Percentiles rank a stretch among this genome's conserved stretches.
phyloP scores from a whole-genome alignment of 2,888 invertebrate species.

The Sminthurinus aureus region DNA sequence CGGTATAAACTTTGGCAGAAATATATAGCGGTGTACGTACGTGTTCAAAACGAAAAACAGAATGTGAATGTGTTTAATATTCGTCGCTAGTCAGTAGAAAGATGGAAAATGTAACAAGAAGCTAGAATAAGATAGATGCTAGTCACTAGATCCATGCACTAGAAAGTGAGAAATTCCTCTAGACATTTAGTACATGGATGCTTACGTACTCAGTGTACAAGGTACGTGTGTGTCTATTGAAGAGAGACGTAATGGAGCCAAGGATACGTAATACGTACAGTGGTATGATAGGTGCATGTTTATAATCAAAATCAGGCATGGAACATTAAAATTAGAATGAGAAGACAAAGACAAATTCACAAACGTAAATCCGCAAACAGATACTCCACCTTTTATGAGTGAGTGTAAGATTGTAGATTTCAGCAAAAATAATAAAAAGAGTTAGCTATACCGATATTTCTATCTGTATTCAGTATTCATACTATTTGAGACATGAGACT shows the following conservation, averaged over 20 bases:
- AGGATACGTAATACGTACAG: slow-evolving; percentile 20
- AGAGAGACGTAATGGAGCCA: slow-evolving; percentile 37
- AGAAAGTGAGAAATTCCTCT: not conserved
- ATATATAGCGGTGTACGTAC: too few species aligned
- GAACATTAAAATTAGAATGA: not conserved
- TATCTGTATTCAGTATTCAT: not conserved
- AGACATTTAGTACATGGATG: not conserved
- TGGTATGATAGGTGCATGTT: not conserved
- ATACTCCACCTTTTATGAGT: too few species aligned
- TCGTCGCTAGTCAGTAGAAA: too few species aligned
- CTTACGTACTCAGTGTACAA: too few species aligned
- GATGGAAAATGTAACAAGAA: not conserved
- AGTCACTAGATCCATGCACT: not conserved
- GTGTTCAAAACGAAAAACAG: too few species aligned
- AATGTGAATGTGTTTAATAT: too few species aligned
- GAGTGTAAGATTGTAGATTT: too few species aligned
- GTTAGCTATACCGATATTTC: not conserved
- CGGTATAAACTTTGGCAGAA: too few species aligned
- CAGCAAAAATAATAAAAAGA: too few species aligned
- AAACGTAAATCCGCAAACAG: not conserved
- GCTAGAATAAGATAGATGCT: not conserved
- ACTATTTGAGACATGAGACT: slow-evolving; percentile 14
- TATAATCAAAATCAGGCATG: not conserved
- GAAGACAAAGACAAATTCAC: not conserved
- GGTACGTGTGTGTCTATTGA: not conserved